Percentiles rank a stretch among this genome's conserved stretches.
Conservation (phyloP, 2,888 invertebrate species). For the Amphipoea oculea region DNA sequence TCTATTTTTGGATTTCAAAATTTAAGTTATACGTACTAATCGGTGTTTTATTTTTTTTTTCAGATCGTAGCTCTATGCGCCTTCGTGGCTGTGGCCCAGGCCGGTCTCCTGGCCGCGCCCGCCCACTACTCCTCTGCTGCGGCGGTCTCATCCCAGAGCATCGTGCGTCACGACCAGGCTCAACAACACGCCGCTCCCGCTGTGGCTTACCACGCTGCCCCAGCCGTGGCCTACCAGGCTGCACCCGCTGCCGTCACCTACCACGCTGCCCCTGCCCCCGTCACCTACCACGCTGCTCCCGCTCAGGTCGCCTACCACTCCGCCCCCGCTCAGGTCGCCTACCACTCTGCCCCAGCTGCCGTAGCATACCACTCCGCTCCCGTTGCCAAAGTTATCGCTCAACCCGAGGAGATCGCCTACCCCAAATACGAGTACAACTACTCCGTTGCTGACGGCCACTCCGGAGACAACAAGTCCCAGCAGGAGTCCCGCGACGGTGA, state of each 20-base stretch:
- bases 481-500: conserved; percentile 88
- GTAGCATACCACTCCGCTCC: conserved; percentile 72
- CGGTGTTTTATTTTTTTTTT: conserved; percentile 28
- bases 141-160: conserved; percentile 81
- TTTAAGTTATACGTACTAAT: conserved; percentile 42
- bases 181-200: conserved; percentile 55
- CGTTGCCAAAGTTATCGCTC: conserved; percentile 71
- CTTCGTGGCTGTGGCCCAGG: conserved; percentile 72
- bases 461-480: conserved; percentile 89
- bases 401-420: conserved; percentile 67
- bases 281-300: conserved; percentile 66
- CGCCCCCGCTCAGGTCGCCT: conserved; percentile 67
- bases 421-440: conserved; percentile 87
- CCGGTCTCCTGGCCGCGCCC: conserved; percentile 75
- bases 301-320: conserved; percentile 66
- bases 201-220: conserved; percentile 68
- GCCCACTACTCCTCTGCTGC: conserved; percentile 81
- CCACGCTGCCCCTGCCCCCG: conserved; percentile 65
- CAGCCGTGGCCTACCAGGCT: conserved; percentile 63
- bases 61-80: conserved; percentile 74
- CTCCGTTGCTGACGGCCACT: conserved; percentile 88
- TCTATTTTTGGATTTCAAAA: background rate
- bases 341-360: conserved; percentile 70
- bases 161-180: conserved; percentile 81
- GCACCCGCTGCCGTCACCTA: conserved; percentile 63